Evolutionary conservation across 2,888 invertebrate genomes (phyloP), one percentile per base, ranked within the genome.

Genomic region (Schizotus pectinicornis): DNA sequence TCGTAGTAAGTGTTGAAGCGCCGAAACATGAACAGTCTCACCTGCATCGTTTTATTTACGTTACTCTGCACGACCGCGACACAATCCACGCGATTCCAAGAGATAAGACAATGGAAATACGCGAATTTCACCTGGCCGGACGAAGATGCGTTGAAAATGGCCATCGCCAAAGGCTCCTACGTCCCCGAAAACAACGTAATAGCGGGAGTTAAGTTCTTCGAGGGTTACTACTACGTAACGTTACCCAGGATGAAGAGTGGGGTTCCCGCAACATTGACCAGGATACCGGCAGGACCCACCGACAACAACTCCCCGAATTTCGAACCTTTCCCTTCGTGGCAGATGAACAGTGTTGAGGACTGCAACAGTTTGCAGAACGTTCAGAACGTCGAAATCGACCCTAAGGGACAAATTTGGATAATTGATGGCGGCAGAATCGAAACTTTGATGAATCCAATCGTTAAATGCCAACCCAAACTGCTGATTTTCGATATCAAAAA

Each of bases 281-380:
- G 85, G 58, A 83, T 86, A 22, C 82, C 86, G 14, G 79, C 82
- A 41, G 73, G 73, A 37, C 78, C 79, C 62, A 80, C 78, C 66
- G 42, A 81, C 64, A 71, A 76, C 13, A 84, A 85, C n/a, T 80
- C 84, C 49, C 87, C 86, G 11, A 79, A 81, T 37, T 76, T 91
- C 41, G 82, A 83, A 50, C 88, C 91, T 2, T 91, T 86, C 75
- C 91, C 91, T 58, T 86, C 82, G 62, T 91, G 90, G 90, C 83
- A 81, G 13, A 84, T 85, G 81, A 90, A 91, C 72, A 77, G 79
- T 11, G 60, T 87, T 41, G 88, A 87, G 0, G 85, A 90, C 71
- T 91, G 91, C 76, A 77, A 80, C 5, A 46, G 47, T 43, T 80
- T 92, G 58, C 91, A 91, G 74, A 88, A 87, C 71, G 89, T 91